Conservation (phyloP, 2,797 vertebrate species). For the Enteromius afrohamiltoni region DNA sequence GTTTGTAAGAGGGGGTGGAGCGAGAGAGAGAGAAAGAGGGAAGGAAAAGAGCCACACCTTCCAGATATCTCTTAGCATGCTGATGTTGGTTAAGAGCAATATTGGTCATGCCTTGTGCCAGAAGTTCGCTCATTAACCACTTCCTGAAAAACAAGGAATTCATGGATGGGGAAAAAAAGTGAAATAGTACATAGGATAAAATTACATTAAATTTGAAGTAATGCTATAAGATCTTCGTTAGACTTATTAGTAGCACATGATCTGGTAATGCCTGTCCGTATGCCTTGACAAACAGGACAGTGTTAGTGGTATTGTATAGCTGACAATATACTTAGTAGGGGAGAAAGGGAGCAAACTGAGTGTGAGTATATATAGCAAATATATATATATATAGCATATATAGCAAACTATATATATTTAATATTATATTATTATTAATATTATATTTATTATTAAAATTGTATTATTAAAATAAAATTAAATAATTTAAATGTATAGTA, state of each 20-base stretch:
- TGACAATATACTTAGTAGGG: not conserved
- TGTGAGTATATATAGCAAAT: too few species aligned
- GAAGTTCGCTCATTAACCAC: constrained; percentile 41
- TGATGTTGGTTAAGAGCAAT: constrained; percentile 24
- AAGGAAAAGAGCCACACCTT: constrained; percentile 36
- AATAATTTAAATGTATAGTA: not conserved
- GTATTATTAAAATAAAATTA: too few species aligned
- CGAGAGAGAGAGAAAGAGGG: constrained; percentile 30
- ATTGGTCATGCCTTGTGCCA: constrained; percentile 40
- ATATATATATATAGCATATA: too few species aligned
- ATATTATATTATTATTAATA: too few species aligned
- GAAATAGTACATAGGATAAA: constrained; percentile 1
- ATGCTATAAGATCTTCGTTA: not conserved
- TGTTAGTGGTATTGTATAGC: not conserved
- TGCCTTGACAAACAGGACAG: not conserved
- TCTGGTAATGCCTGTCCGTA: not conserved
- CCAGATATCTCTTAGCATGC: constrained; percentile 1
- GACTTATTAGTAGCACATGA: not conserved
- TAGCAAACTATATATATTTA: not conserved
- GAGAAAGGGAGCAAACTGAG: too few species aligned
- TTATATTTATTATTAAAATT: too few species aligned
- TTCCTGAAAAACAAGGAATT: constrained; percentile 38
- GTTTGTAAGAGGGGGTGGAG: constrained; percentile 23
- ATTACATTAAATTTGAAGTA: not conserved
- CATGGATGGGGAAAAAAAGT: constrained; percentile 25